Evolutionary conservation across 2,888 invertebrate genomes (phyloP).

Genomic region (Lycia hirtaria): DNA sequence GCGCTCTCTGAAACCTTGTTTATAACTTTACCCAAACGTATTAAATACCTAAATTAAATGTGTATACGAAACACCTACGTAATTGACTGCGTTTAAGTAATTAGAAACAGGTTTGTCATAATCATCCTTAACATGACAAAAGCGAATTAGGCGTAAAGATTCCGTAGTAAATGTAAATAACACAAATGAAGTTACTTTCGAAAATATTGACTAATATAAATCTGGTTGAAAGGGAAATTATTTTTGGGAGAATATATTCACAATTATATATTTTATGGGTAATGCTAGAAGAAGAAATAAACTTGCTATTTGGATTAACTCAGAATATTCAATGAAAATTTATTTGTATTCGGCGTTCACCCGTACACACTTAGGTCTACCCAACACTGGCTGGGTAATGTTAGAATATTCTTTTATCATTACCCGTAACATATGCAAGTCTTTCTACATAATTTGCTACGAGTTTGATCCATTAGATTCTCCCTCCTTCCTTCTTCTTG

Average conservation of each 20-base stretch:
- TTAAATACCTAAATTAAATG: background rate
- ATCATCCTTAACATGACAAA: background rate
- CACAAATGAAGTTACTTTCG: background rate
- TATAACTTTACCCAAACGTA: constrained; percentile 1
- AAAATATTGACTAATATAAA: background rate
- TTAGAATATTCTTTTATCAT: no score
- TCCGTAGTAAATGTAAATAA: background rate
- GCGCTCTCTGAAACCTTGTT: background rate
- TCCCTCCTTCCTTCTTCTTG: no score
- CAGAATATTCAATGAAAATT: no score
- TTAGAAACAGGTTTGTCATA: constrained; percentile 7
- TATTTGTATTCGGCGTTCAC: no score
- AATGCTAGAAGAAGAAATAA: background rate
- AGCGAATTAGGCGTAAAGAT: background rate
- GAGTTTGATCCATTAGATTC: no score
- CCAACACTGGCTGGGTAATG: no score
- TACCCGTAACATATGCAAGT: no score
- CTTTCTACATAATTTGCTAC: no score
- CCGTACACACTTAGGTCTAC: no score
- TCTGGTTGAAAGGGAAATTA: background rate
- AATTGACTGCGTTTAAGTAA: constrained; percentile 9
- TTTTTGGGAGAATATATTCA: background rate
- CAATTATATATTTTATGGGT: background rate
- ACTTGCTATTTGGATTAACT: no score
- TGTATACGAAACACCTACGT: background rate